Conservation (phyloP, 2,888 invertebrate species). For the Toxonevra muliebris region DNA sequence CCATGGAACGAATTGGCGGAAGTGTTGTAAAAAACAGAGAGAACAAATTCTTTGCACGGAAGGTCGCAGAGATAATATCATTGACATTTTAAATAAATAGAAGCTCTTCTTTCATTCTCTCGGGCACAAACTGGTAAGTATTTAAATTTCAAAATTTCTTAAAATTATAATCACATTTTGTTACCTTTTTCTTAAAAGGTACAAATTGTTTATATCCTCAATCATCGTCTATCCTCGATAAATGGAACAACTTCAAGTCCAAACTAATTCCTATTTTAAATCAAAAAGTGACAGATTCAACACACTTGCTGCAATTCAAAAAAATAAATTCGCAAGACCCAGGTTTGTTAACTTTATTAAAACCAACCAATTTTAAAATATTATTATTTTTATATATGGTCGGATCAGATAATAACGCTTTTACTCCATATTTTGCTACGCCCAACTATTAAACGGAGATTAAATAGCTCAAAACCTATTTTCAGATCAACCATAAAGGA, state of each 20-base stretch:
- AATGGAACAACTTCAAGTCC: not conserved
- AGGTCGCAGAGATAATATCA: too few relatives aligned
- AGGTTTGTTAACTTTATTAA: conserved; percentile 1
- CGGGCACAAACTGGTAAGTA: too few relatives aligned
- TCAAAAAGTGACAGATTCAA: not conserved
- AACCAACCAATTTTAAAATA: too few relatives aligned
- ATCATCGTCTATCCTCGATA: not conserved
- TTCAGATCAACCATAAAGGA: not conserved
- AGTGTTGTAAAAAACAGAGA: too few relatives aligned
- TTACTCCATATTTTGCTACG: not conserved
- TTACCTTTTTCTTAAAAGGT: too few relatives aligned
- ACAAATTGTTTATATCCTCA: not conserved
- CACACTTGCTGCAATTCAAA: conserved; percentile 6
- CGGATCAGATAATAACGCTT: conserved; percentile 1
- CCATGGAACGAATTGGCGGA: too few relatives aligned
- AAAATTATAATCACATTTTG: too few relatives aligned
- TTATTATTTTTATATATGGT: conserved; percentile 1
- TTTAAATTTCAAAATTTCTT: too few relatives aligned
- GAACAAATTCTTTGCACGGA: too few relatives aligned
- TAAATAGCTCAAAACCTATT: not conserved
- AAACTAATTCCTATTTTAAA: conserved; percentile 5
- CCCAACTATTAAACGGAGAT: not conserved
- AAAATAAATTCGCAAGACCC: not conserved
- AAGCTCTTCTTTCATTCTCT: too few relatives aligned
- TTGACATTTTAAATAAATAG: too few relatives aligned